phyloP scores from a whole-genome alignment of 1,140 invertebrate species.

The Eriosoma lanigerum region DNA sequence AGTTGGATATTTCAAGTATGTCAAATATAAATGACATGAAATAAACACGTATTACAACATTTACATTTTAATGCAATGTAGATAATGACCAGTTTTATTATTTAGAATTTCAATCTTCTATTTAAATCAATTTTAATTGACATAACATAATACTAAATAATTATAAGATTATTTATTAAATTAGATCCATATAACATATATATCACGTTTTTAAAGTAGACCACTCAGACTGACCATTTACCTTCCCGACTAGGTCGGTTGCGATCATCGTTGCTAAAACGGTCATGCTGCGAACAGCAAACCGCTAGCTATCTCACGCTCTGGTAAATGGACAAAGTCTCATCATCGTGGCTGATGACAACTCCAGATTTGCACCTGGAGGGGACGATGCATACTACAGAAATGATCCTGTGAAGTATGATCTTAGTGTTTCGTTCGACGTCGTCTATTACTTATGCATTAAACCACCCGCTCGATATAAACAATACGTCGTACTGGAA shows the following conservation, averaged over 20 bases:
- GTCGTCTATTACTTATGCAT: background rate
- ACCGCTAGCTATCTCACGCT: constrained; percentile 24
- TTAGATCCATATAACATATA: too few relatives aligned
- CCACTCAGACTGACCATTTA: constrained; percentile 26
- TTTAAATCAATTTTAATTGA: too few relatives aligned
- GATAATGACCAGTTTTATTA: too few relatives aligned
- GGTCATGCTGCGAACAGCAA: background rate
- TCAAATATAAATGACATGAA: too few relatives aligned
- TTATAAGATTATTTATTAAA: too few relatives aligned
- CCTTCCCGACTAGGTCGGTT: background rate
- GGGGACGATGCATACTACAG: constrained; percentile 44
- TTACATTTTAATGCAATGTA: too few relatives aligned
- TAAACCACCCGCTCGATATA: background rate
- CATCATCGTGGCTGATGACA: background rate
- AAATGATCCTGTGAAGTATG: constrained; percentile 51
- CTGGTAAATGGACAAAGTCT: background rate
- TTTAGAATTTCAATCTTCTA: too few relatives aligned
- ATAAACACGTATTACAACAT: too few relatives aligned
- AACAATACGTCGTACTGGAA: background rate
- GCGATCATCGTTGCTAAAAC: constrained; percentile 18
- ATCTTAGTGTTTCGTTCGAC: background rate
- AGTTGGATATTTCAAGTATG: too few relatives aligned
- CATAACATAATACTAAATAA: too few relatives aligned
- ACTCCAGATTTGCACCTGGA: constrained; percentile 50
- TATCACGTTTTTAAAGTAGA: too few relatives aligned